Percentiles rank a stretch among this genome's conserved stretches.
phyloP scores from a whole-genome alignment of 1,140 invertebrate genomes.

The Pemphigus obesinymphae region DNA sequence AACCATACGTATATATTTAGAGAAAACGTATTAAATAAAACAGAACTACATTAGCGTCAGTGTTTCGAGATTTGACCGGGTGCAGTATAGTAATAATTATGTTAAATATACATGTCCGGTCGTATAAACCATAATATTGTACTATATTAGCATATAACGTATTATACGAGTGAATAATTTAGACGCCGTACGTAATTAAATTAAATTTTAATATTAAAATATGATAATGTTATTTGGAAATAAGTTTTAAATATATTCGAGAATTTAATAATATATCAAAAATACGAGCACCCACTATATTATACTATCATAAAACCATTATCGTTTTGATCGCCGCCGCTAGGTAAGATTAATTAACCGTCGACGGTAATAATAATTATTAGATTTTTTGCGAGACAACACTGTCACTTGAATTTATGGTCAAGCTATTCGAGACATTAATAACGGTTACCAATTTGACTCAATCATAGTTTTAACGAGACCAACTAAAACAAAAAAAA shows the following conservation, averaged over 20 bases:
- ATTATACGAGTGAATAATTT: neutral
- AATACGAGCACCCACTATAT: neutral
- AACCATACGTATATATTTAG: too few species aligned
- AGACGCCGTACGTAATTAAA: neutral
- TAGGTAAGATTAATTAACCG: constrained; percentile 17
- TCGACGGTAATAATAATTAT: neutral
- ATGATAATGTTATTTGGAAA: too few species aligned
- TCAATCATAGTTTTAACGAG: neutral
- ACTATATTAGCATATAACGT: neutral
- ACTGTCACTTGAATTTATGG: neutral
- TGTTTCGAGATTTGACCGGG: neutral
- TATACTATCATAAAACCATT: neutral
- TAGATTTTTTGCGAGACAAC: neutral
- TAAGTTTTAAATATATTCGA: neutral
- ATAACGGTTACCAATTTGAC: neutral
- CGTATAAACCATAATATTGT: too few species aligned
- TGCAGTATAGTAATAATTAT: neutral
- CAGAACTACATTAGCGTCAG: too few species aligned
- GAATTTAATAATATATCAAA: neutral
- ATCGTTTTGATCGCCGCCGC: neutral
- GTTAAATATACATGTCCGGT: neutral
- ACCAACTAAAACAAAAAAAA: neutral
- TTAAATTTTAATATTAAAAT: neutral
- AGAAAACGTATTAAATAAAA: too few species aligned
- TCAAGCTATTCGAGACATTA: neutral